Base-by-base conservation (phyloP, 2,888 invertebrate genomes). In the Rhagonycha fulva region DNA sequence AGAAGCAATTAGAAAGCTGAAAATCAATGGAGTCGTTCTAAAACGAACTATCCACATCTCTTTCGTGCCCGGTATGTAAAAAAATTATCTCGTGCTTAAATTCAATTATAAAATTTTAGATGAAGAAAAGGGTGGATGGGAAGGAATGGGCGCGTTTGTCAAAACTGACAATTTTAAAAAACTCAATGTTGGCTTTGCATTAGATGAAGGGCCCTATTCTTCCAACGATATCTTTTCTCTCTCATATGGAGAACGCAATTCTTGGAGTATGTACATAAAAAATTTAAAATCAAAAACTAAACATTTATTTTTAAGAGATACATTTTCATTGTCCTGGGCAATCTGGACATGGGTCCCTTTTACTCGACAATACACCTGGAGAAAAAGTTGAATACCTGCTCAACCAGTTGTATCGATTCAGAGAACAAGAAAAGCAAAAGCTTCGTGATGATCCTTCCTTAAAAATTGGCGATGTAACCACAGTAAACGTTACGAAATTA, bases 181-280 rank as follows among this genome's bases (percentile, higher is more conserved):
- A 0, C 87, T 98, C 10, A 96, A 96, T 84, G 89, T 97, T 75
- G 96, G 95, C 1, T 95, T 96, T 87, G 93, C 94, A 0, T 86
- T 98, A 79, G 98, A 98, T 85, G 97, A 98, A 88, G 97, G 97
- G 5, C 90, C 94, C 87, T 94, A 95, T 0, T 93, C 90, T 82
- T 91, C 92, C 0, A 90, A 87, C 32, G 91, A 94, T 9, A 90
- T 91, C 24, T 94, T 91, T 84, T 87, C 91, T 0, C 85, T 95
- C 0, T 95, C 92, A 85, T 92, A 94, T 85, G 95, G 93, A 0
- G 95, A 95, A 87, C 90, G 97, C 78, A 91, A 91, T 80, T 92
- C 94, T 81, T 96, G 95, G 95, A 95, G 96, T 96, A 89, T 91
- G 94, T 91, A 76, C 60, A n/a, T 24, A n/a, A 4, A 68, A 28